Evolutionary conservation across 2,797 vertebrate genomes (phyloP), one percentile per base, ranked within the genome.

Genomic region (Otolemur crassicaudatus): DNA sequence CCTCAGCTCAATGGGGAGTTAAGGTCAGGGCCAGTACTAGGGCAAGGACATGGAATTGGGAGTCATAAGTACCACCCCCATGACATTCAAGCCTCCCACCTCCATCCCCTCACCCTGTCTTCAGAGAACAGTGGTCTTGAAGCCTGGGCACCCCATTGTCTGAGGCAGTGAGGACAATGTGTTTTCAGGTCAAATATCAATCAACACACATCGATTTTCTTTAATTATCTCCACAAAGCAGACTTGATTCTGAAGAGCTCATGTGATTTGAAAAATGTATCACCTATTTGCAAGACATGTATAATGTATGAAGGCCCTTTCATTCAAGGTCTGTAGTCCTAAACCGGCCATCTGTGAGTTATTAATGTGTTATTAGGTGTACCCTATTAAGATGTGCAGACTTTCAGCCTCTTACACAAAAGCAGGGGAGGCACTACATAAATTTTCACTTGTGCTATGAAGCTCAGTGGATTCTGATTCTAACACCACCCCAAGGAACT

Each of bases 211-310:
- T 82, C 27, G 93, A 97, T 96, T 96, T 95, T 31, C 67, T 95
- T 94, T 96, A 97, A 98, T 93, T 94, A 97, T 60, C 96, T 96
- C 97, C 79, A 92, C 31, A 73, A 88, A 96, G 94, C 93, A 86
- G 27, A 79, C 67, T 60, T 92, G 73, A 37, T 90, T 89, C 95
- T 95, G 90, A 96, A 89, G 94, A 94, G 88, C 61, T 95, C 83
- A 70, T 91, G 87, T 94, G 81, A 92, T 93, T 49, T 72, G 90
- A 90, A 96, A 97, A 94, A 97, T 37, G 63, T 80, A 95, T 83
- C 96, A 79, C 92, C 96, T 98, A 89, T 94, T 86, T 82, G 93
- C 93, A 93, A 77, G 67, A 81, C 34, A 85, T 89, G 81, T 76
- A 92, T 95, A 97, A 96, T 16, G 81, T 1, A 94, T 5, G 63